A percentile compares a stretch with the other conserved stretches of the same genome.
Conservation (phyloP, 2,888 invertebrate species). For the Homarus gammarus region DNA sequence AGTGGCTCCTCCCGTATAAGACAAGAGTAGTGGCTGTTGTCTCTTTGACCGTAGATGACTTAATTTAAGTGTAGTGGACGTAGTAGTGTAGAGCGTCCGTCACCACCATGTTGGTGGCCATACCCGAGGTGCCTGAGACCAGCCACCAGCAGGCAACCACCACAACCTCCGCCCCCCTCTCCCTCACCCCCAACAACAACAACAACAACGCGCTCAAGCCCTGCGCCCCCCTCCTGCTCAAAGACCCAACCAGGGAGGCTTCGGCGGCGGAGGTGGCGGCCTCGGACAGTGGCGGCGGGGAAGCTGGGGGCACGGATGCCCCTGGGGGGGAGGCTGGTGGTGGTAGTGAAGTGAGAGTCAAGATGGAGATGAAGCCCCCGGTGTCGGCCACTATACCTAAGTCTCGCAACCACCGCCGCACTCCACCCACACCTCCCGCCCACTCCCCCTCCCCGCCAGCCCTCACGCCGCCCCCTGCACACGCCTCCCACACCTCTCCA, state of each 20-base stretch:
- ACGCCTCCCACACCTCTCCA: slow-evolving; percentile 27
- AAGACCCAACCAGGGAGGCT: not conserved
- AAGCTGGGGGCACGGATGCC: not conserved
- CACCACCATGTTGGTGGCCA: slow-evolving; percentile 59
- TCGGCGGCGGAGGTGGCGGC: not conserved
- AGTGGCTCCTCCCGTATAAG: not conserved
- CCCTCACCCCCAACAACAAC: slow-evolving; percentile 20
- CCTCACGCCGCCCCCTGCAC: slow-evolving; percentile 18
- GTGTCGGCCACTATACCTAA: slow-evolving; percentile 61
- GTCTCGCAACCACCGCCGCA: slow-evolving; percentile 50
- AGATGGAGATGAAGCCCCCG: slow-evolving; percentile 62
- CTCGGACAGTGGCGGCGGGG: not conserved
- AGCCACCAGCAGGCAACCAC: slow-evolving; percentile 33
- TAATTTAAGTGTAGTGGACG: not conserved
- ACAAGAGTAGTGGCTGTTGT: not conserved
- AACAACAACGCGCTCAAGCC: slow-evolving; percentile 9
- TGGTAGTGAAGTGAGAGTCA: not conserved
- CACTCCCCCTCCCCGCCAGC: slow-evolving; percentile 43
- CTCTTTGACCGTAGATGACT: not conserved
- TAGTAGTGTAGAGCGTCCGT: slow-evolving; percentile 3
- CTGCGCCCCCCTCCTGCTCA: not conserved
- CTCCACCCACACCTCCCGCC: slow-evolving; percentile 54
- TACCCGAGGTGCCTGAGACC: slow-evolving; percentile 69
- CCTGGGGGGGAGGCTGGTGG: not conserved
- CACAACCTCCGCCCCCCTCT: slow-evolving; percentile 23